phyloP scores from a whole-genome alignment of 2,113 vertebrate species.

The Charina bottae region DNA sequence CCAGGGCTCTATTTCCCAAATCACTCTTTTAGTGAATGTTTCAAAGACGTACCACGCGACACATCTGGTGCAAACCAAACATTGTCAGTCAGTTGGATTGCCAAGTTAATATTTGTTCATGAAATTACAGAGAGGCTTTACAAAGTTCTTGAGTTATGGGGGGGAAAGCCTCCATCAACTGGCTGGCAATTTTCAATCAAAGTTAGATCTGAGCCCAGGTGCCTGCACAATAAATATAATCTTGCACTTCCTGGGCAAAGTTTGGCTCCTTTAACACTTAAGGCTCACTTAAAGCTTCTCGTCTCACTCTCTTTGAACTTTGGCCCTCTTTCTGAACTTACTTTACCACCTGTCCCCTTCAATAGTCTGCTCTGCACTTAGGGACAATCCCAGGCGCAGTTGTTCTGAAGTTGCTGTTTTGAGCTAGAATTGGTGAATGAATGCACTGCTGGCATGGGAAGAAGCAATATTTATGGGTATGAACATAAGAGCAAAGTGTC shows the following conservation, averaged over 20 bases:
- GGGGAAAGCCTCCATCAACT: neutral
- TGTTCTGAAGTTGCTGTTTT: neutral
- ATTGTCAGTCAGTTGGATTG: conserved; percentile 76
- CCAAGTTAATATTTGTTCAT: conserved; percentile 79
- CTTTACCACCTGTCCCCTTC: neutral
- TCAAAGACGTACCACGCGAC: conserved; percentile 69
- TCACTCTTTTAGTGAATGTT: conserved; percentile 83
- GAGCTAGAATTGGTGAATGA: neutral
- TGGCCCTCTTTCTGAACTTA: neutral
- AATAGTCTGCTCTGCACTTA: neutral
- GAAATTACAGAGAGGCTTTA: conserved; percentile 58
- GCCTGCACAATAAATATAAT: conserved; percentile 11
- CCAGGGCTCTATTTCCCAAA: conserved; percentile 76
- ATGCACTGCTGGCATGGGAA: neutral
- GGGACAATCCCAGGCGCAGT: neutral
- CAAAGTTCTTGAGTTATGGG: conserved; percentile 32
- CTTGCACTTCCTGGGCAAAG: conserved; percentile 16
- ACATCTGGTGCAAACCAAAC: conserved; percentile 83
- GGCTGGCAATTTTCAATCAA: conserved; percentile 28
- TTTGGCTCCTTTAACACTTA: neutral
- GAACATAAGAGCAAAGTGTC: neutral
- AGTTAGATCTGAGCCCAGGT: neutral
- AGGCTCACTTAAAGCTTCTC: neutral
- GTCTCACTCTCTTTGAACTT: neutral
- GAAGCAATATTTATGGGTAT: neutral